phyloP scores from a whole-genome alignment of 2,797 vertebrate genomes.

The Masticophis lateralis region DNA sequence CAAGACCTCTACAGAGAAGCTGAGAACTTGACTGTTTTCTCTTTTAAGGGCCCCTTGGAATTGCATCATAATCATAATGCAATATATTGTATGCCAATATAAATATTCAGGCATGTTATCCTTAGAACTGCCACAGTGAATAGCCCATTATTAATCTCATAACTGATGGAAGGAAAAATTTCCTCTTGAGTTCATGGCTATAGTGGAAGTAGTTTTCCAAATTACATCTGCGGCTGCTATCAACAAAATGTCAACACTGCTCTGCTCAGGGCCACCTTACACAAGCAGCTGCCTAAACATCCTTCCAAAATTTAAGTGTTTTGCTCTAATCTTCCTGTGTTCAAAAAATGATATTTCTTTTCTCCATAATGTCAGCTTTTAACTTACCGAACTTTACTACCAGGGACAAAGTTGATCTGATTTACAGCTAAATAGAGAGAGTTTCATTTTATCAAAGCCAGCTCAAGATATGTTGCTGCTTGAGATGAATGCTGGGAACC shows the following conservation, averaged over 20 bases:
- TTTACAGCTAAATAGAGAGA: not conserved
- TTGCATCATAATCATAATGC: not conserved
- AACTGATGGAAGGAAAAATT: not conserved
- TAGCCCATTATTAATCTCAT: not conserved
- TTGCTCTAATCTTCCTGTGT: not conserved
- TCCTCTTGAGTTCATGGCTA: not conserved
- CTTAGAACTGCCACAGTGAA: not conserved
- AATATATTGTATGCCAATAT: not conserved
- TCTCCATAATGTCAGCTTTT: not conserved
- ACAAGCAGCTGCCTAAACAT: not conserved
- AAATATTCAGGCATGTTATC: not conserved
- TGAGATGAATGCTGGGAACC: not conserved
- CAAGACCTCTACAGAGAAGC: not conserved
- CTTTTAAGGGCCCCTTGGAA: not conserved
- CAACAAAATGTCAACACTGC: not conserved
- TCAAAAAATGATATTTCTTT: not conserved
- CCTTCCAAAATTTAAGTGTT: not conserved
- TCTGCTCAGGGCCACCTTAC: not conserved
- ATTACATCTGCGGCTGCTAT: not conserved
- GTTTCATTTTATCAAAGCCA: not conserved
- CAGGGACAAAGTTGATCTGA: not conserved
- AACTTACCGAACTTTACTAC: not conserved
- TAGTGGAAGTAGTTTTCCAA: not conserved
- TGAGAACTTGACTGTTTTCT: not conserved
- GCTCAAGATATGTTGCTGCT: not conserved